phyloP scores from a whole-genome alignment of 2,113 vertebrate species.

The Ciconia boyciana region DNA sequence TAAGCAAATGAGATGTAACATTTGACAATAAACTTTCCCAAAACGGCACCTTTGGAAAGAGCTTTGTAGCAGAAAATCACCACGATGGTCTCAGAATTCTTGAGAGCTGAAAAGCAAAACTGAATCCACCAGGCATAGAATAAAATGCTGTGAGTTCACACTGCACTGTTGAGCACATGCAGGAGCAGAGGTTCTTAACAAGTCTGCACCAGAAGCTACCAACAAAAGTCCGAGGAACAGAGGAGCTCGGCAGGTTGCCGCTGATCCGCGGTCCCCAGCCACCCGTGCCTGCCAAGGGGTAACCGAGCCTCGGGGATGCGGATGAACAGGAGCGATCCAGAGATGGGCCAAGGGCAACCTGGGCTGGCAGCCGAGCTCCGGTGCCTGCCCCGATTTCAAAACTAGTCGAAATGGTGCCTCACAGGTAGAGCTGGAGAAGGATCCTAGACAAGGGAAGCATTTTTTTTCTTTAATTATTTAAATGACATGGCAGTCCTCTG shows the following conservation, averaged over 20 bases:
- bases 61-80: not conserved
- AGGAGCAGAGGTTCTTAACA: not conserved
- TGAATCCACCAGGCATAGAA: not conserved
- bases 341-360: not conserved
- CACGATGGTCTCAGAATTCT: not conserved
- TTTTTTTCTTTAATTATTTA: not conserved
- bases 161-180: too few species aligned
- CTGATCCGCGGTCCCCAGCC: not conserved
- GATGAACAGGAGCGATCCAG: not conserved
- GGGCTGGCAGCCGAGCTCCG: not conserved
- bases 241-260: not conserved
- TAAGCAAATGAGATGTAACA: not conserved
- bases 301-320: rapidly evolving
- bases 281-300: not conserved
- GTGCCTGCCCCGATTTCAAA: not conserved
- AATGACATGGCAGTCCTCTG: not conserved
- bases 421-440: not conserved
- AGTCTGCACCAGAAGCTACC: not conserved
- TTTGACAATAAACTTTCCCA: not conserved
- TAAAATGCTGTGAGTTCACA: not conserved
- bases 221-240: rapidly evolving
- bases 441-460: not conserved
- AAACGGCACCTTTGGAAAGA: not conserved
- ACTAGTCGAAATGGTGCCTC: not conserved
- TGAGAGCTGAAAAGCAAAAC: not conserved